Evolutionary conservation across 2,113 vertebrate species (phyloP), one percentile per base, ranked within the genome.

Genomic region (Pelvicachromis taeniatus): DNA sequence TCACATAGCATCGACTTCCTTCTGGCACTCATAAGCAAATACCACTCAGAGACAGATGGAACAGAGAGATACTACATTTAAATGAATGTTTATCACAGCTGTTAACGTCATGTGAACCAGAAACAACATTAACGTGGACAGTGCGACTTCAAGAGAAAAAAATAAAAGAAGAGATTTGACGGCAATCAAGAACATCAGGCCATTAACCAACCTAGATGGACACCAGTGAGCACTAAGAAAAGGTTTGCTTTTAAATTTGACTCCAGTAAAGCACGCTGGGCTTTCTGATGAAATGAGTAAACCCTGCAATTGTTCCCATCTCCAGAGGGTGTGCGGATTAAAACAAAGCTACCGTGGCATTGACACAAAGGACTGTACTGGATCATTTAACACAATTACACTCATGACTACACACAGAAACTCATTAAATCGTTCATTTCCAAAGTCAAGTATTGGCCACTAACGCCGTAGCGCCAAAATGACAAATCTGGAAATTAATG

Each of bases 331-430:
- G 77, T 78, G 77, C 29, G 89, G 78, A 88, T 92, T 93, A 90
- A 90, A 88, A 91, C 82, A 84, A 91, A 87, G 83, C 87, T 77
- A 42, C 52, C n/a, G 29, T 83, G 68, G 54, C 81, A 82, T 55
- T 82, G 80, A 92, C 82, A 89, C 42, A 94, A 92, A 91, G 79
- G 33, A 83, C 82, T 42, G 23, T 33, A 52, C 61, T 68, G 84
- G 91, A 87, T 92, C 86, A 94, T 93, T 93, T 92, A 91, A 91
- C 68, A 89, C 88, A 91, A 94, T 94, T 92, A 93, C 81, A 87
- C 82, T 83, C 89, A 77, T 85, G 90, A 84, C 87, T 93, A 91
- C 89, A 90, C 84, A 83, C 6, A 35, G 77, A 81, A 89, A 86
- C 79, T 87, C 82, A 88, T 94, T 93, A 87, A 92, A 89, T 93